Conservation (phyloP, 92 coral and sea anemone species). For the Porites lobata region DNA sequence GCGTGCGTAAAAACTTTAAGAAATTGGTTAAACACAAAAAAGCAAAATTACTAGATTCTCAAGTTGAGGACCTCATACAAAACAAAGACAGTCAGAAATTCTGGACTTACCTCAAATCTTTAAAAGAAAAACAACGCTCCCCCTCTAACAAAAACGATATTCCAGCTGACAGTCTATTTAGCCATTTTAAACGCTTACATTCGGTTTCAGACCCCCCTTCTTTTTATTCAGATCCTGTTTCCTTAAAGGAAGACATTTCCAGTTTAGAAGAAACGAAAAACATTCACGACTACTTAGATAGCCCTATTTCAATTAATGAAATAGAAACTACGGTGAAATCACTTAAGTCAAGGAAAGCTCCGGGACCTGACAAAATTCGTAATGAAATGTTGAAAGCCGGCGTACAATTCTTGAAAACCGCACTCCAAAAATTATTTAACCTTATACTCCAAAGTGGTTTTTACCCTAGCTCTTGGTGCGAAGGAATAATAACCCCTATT, state of each 20-base stretch:
- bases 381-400: neutral
- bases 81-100: neutral
- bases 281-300: neutral
- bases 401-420: neutral
- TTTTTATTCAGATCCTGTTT: neutral
- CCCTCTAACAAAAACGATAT: neutral
- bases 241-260: neutral
- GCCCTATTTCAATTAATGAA: neutral
- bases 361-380: neutral
- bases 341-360: neutral
- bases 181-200: neutral
- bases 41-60: neutral
- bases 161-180: neutral
- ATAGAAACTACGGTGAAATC: neutral
- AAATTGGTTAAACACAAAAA: neutral
- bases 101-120: neutral
- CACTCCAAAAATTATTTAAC: neutral
- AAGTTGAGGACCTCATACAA: neutral
- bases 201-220: neutral
- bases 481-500: no score
- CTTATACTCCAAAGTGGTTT: no score
- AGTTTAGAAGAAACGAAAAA: slow-evolving; percentile 2
- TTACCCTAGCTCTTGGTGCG: no score
- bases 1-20: neutral
- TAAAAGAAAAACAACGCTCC: neutral